phyloP scores from a whole-genome alignment of 2,888 invertebrate species.

The Melieria picta region DNA sequence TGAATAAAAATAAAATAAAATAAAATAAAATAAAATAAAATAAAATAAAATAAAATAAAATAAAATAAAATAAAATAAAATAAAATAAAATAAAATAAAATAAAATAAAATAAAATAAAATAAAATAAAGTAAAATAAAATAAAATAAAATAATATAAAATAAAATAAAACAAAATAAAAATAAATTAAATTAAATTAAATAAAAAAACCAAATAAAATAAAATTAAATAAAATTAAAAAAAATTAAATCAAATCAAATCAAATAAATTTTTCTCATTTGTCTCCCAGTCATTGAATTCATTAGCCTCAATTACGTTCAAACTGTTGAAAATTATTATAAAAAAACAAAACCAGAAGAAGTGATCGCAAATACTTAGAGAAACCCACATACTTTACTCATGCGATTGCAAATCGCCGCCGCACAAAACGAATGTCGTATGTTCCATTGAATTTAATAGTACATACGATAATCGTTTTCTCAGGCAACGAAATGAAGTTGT shows the following conservation, averaged over 20 bases:
- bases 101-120: neutral
- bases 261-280: neutral
- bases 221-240: neutral
- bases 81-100: neutral
- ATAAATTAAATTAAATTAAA: neutral
- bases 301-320: constrained; percentile 3
- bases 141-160: neutral
- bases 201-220: neutral
- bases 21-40: constrained; percentile 2
- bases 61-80: neutral
- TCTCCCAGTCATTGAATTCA: no score
- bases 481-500: no score
- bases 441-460: no score
- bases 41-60: neutral
- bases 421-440: neutral
- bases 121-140: neutral
- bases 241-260: neutral
- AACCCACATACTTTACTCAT: no score
- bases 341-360: no score
- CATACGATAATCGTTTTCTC: no score
- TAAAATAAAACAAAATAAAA: neutral
- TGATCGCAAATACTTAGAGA: no score
- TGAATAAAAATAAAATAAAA: neutral
- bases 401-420: no score
- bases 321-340: no score